Evolutionary conservation across 2,888 invertebrate genomes (phyloP).

Genomic region (Phlogophora meticulosa): DNA sequence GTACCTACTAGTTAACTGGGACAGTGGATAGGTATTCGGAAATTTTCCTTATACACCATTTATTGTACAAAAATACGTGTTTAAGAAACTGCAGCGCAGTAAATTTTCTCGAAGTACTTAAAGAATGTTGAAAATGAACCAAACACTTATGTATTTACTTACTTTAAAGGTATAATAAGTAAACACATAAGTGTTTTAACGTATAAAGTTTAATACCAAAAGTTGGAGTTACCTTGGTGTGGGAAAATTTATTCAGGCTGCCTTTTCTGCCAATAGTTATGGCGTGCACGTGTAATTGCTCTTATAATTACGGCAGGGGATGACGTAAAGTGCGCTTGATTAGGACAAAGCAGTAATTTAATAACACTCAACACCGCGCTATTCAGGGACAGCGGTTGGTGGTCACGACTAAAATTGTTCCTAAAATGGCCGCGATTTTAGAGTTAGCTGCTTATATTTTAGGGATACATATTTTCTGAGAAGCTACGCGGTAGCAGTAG

Average conservation of each 20-base stretch:
- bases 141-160: no score
- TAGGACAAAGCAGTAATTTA: conserved; percentile 50
- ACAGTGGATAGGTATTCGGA: no score
- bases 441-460: conserved; percentile 16
- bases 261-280: conserved; percentile 48
- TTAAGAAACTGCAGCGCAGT: no score
- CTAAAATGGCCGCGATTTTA: conserved; percentile 35
- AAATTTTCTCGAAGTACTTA: no score
- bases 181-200: no score
- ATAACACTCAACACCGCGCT: conserved; percentile 57
- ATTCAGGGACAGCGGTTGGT: conserved; percentile 72
- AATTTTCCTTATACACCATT: no score
- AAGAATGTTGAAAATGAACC: no score
- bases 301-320: conserved; percentile 62
- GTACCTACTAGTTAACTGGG: no score
- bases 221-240: conserved; percentile 23
- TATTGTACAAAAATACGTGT: no score
- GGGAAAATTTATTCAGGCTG: conserved; percentile 50
- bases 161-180: no score
- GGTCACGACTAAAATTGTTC: conserved; percentile 51
- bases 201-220: no score
- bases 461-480: conserved; percentile 1
- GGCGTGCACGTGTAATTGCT: conserved; percentile 58
- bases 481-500: conserved; percentile 15
- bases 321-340: conserved; percentile 58